Conservation (phyloP, 1,140 invertebrate genomes). For the Atta texana region DNA sequence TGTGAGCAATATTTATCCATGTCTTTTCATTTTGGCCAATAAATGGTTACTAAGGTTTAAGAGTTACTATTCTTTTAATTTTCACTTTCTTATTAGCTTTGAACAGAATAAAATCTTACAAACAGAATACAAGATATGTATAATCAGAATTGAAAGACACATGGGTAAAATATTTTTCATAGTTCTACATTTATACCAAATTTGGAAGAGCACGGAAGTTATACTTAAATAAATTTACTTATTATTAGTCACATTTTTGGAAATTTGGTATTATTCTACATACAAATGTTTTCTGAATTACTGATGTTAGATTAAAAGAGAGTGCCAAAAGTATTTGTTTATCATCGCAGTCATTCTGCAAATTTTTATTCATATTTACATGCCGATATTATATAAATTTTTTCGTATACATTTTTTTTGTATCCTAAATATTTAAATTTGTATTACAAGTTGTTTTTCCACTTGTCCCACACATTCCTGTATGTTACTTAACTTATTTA, state of each 20-base stretch:
- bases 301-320: constrained; percentile 27
- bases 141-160: too few relatives aligned
- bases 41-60: too few relatives aligned
- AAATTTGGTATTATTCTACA: constrained; percentile 35
- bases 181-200: too few relatives aligned
- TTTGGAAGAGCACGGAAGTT: too few relatives aligned
- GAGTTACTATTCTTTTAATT: too few relatives aligned
- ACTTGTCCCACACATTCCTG: constrained; percentile 77
- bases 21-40: too few relatives aligned
- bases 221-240: too few relatives aligned
- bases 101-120: too few relatives aligned
- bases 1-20: too few relatives aligned
- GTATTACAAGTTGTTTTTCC: constrained; percentile 65
- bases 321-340: constrained; percentile 48
- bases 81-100: too few relatives aligned
- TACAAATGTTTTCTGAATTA: constrained; percentile 37
- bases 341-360: constrained; percentile 27
- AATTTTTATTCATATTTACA: constrained; percentile 37
- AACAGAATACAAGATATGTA: too few relatives aligned
- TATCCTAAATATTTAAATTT: constrained; percentile 42
- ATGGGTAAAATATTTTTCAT: too few relatives aligned
- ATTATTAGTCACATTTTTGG: not conserved
- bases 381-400: constrained; percentile 58
- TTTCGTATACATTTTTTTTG: constrained; percentile 51
- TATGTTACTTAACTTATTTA: constrained; percentile 75